Evolutionary conservation across 2,888 invertebrate genomes (phyloP).

Genomic region (Anoplius nigerrimus): DNA sequence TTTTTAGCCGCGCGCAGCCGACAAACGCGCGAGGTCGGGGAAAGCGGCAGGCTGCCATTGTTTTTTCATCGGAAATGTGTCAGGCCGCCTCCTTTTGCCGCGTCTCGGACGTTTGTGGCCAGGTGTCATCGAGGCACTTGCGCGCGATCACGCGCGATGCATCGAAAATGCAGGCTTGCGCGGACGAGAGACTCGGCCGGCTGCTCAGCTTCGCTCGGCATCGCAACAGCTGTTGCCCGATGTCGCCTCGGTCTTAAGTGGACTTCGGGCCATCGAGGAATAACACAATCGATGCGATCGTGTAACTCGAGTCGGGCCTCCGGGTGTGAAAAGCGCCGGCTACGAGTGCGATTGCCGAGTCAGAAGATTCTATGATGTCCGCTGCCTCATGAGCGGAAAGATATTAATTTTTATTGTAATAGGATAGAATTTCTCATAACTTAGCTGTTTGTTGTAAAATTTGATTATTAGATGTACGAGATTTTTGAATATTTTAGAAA

Average conservation of each 20-base stretch:
- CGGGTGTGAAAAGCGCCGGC: background rate
- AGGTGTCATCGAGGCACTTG: constrained; percentile 27
- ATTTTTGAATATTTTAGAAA: too few species aligned
- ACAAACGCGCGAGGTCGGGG: too few species aligned
- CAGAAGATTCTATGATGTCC: too few species aligned
- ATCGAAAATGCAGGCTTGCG: constrained; percentile 25
- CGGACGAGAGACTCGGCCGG: constrained; percentile 22
- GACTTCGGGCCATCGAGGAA: constrained; percentile 30
- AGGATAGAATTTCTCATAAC: too few species aligned
- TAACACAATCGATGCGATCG: constrained; percentile 20
- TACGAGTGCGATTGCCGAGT: too few species aligned
- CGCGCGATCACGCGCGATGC: constrained; percentile 20
- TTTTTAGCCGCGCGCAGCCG: too few species aligned
- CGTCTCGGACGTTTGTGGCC: background rate
- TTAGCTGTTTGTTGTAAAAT: too few species aligned
- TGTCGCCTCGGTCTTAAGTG: constrained; percentile 28
- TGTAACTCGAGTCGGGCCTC: background rate
- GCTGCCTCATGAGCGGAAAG: too few species aligned
- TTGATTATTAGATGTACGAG: too few species aligned
- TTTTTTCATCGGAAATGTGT: background rate
- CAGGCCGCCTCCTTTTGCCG: background rate
- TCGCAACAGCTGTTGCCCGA: constrained; percentile 40
- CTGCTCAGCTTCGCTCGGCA: constrained; percentile 34
- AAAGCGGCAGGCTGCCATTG: background rate
- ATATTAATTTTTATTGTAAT: too few species aligned